Conservation (phyloP, 2,797 vertebrate species). For the Helicolenus hilgendorfi region DNA sequence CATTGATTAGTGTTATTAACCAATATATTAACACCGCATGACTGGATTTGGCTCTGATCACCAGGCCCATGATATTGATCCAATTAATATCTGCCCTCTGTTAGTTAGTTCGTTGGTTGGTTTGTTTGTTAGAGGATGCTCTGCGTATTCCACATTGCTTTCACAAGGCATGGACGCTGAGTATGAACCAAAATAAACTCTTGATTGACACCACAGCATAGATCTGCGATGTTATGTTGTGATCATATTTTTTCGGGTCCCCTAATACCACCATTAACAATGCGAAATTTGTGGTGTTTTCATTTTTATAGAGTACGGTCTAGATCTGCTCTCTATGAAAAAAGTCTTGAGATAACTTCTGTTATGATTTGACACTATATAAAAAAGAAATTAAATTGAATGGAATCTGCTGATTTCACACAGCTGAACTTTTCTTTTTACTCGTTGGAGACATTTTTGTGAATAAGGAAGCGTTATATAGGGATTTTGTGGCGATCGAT, state of each 20-base stretch:
- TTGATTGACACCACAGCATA: no score
- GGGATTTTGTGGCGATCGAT: not conserved
- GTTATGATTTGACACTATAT: no score
- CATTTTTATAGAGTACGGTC: no score
- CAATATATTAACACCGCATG: slow-evolving; percentile 42
- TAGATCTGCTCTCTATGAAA: no score
- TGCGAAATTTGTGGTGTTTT: not conserved
- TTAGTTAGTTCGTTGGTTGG: not conserved
- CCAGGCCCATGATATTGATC: slow-evolving; percentile 41
- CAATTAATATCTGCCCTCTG: not conserved
- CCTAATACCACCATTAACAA: not conserved
- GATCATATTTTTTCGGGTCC: not conserved
- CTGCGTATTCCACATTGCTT: not conserved
- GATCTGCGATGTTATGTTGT: not conserved
- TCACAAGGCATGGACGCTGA: not conserved
- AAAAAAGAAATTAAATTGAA: no score
- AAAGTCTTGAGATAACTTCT: no score
- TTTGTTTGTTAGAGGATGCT: not conserved
- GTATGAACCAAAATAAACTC: not conserved
- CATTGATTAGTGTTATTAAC: slow-evolving; percentile 64
- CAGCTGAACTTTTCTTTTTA: not conserved
- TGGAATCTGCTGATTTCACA: not conserved
- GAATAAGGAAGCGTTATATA: not conserved
- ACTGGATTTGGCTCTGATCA: slow-evolving; percentile 30
- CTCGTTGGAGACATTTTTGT: not conserved